Evolutionary conservation across 2,113 vertebrate species (phyloP), one percentile per base, ranked within the genome.

Genomic region (Caracal caracal): DNA sequence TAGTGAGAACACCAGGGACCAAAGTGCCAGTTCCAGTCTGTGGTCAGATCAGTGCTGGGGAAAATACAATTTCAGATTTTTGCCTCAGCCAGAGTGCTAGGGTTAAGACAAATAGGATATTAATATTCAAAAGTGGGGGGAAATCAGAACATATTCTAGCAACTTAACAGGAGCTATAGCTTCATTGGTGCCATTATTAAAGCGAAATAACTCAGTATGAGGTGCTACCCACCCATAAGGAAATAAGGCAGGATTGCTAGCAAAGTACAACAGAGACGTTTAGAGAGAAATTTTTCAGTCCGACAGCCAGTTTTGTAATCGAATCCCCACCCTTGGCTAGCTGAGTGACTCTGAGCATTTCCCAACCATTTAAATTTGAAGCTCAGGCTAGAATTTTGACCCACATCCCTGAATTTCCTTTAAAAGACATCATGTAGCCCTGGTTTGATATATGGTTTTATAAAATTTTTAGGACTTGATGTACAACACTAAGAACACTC

Each of bases 1-100:
- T 96, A 98, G 35, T 16, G 16, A 87, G 70, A 90, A 47, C 33
- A 30, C 80, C 87, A 93, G 93, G 97, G 97, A 53, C 71, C 28
- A 73, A 56, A 95, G 70, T 37, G 13, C 19, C 3, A 26, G 15
- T 70, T 76, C 6, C 85, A 88, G 10, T 11, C 94, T 85, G 37
- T 30, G 90, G 81, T 65, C 70, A 81, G 78, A 82, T 3, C 30
- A 61, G 51, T 92, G 85, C 79, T 1, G 37, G 35, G 82, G 13
- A 88, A 97, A 97, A 97, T 15, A 4, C 4, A 88, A 59, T 53
- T 90, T 92, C 33, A 83, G 59, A 92, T 3, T 93, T 97, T 49
- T 85, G 10, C 88, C 61, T 97, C 47, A 84, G 70, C 37, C 75
- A 26, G 5, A 59, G 35, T 24, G 5, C 7, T 73, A 47, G 65